A percentile compares a stretch with the other conserved stretches of the same genome.
Conservation (phyloP, 2,797 vertebrate species). For the Takifugu ocellatus region DNA sequence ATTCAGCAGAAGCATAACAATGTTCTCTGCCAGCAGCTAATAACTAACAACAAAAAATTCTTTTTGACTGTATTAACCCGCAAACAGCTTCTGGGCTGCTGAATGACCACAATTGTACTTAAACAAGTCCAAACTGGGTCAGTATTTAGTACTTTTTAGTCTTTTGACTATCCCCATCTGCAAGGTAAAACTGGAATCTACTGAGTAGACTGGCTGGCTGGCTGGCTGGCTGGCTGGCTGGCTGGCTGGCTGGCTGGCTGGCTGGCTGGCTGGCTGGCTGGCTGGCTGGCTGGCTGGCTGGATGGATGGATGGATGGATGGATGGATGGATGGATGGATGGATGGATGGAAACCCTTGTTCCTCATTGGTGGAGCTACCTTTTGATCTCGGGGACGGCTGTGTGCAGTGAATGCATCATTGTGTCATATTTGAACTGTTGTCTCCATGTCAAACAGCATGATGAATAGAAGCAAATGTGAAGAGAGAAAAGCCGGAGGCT, state of each 20-base stretch:
- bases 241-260: too few relatives aligned
- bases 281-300: too few relatives aligned
- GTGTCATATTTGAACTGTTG: constrained; percentile 45
- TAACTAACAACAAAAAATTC: constrained; percentile 39
- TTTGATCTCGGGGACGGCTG: constrained; percentile 9
- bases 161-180: too few relatives aligned
- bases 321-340: not conserved
- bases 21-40: constrained; percentile 44
- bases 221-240: too few relatives aligned
- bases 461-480: constrained; percentile 49
- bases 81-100: constrained; percentile 41
- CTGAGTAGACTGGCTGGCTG: too few relatives aligned
- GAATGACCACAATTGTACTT: constrained; percentile 24
- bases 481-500: constrained; percentile 38
- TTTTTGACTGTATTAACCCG: constrained; percentile 27
- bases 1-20: constrained; percentile 51
- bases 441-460: constrained; percentile 52
- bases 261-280: too few relatives aligned
- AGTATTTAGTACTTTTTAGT: constrained; percentile 1
- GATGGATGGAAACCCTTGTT: not conserved
- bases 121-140: constrained; percentile 7
- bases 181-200: too few relatives aligned
- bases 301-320: not conserved
- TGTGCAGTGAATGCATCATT: constrained; percentile 27
- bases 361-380: constrained; percentile 5